Base-by-base conservation (phyloP, 2,888 invertebrate genomes). In the Quadroppia sp. region DNA sequence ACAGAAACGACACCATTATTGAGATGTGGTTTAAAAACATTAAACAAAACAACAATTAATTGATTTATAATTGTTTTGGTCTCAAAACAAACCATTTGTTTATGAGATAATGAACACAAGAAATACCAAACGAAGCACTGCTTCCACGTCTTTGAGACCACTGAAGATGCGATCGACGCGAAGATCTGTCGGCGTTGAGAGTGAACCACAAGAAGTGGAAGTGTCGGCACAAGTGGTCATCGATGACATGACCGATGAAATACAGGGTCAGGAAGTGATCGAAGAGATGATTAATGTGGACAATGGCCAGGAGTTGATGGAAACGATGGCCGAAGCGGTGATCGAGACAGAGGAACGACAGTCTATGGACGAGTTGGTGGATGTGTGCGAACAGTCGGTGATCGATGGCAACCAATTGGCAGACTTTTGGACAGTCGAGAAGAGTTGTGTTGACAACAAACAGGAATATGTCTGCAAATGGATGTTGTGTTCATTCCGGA, bases 401-500 rank as follows among this genome's bases (percentile, higher is more conserved):
- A 61, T 20, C 11, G 32, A 61, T 17, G 4, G 30, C 6, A 17
- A 32, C 15, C 15, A 42, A 32, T 42, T 40, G 40, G 15, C 20
- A 20, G 17, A 40, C 32, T 40, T 20, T 25, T 67, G 67, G 67
- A 40, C 67, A 1, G 40, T n/a, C 9, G 67, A 67, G 40, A 67
- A 67, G 23, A 36, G n/a, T n/a, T 17, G 1, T 13, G 32, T 4
- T 6, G 42, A 40, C 23, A 32, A 11, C 3, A 40, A 20, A 67
- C 36, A 36, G 3, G 59, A 61, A 17, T 67, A 23, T 23, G 36
- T 40, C 42, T 67, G 67, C 67, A 67, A 67, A 67, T 67, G 67
- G 67, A 15, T 40, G 40, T 67, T 67, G 40, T 67, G 67, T 23
- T 67, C 67, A 32, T 67, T 67, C 23, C 36, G 67, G 42, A 67